Conservation (phyloP, 53 echinoderm and acorn worm species). For the Astropecten irregularis region DNA sequence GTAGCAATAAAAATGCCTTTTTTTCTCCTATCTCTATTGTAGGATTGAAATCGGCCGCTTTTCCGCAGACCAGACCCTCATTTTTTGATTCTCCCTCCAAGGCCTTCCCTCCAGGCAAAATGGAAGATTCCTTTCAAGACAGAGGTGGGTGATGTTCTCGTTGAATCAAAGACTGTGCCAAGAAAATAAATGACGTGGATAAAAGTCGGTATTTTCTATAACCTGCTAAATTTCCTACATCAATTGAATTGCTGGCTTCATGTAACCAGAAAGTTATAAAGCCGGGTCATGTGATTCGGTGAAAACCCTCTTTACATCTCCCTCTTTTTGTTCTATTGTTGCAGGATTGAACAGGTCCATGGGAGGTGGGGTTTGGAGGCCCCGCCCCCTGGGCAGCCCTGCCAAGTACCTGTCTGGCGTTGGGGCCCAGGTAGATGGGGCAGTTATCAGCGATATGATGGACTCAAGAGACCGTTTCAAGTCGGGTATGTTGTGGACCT, state of each 20-base stretch:
- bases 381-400: conserved; percentile 74
- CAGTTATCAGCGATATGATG: conserved; percentile 54
- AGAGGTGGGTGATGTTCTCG: conserved; percentile 21
- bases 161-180: no score
- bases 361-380: conserved; percentile 56
- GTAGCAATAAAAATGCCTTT: no score
- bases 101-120: conserved; percentile 49
- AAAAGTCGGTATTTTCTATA: no score
- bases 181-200: no score
- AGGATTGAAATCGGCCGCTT: conserved; percentile 16
- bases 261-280: no score
- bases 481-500: conserved; percentile 30
- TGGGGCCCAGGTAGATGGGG: conserved; percentile 11
- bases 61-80: conserved; percentile 34
- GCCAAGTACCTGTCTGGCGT: conserved; percentile 77
- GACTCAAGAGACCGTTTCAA: conserved; percentile 41
- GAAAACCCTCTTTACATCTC: no score
- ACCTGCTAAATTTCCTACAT: no score
- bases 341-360: conserved; percentile 30
- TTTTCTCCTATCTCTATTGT: not conserved
- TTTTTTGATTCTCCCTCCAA: conserved; percentile 60
- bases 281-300: no score
- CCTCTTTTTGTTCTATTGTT: not conserved
- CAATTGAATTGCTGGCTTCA: no score
- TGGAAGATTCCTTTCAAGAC: conserved; percentile 59